Evolutionary conservation across 2,888 invertebrate species (phyloP).

Genomic region (Thumatha senex): DNA sequence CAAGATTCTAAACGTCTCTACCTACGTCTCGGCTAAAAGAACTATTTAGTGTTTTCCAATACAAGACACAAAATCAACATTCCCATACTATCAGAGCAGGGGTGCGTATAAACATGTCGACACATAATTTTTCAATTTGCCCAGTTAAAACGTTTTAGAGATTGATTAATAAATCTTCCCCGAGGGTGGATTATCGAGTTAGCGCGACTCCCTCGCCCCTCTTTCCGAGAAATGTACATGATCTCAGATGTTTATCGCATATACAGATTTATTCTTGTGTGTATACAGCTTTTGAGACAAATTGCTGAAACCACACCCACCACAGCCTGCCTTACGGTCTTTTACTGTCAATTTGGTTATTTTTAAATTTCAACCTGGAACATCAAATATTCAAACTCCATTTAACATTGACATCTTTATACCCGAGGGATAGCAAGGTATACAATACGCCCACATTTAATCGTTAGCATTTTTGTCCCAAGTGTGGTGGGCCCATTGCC

Average conservation of each 20-base stretch:
- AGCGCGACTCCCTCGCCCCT: constrained; percentile 40
- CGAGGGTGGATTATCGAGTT: constrained; percentile 45
- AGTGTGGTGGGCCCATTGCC: too few relatives aligned
- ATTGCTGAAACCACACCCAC: constrained; percentile 14
- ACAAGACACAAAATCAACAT: constrained; percentile 32
- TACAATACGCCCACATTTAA: too few relatives aligned
- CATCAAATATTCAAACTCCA: too few relatives aligned
- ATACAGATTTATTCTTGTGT: constrained; percentile 20
- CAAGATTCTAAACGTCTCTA: too few relatives aligned
- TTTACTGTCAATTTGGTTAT: background rate
- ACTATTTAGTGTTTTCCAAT: background rate
- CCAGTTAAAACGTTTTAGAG: constrained; percentile 68
- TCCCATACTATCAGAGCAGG: constrained; percentile 31
- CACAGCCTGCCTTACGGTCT: background rate
- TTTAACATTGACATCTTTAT: too few relatives aligned
- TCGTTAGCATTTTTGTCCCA: too few relatives aligned
- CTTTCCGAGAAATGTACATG: constrained; percentile 41
- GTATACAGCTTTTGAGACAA: constrained; percentile 27
- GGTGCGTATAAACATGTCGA: constrained; percentile 53
- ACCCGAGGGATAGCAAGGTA: too few relatives aligned
- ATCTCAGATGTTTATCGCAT: constrained; percentile 41
- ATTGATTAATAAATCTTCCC: constrained; percentile 81
- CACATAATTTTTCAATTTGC: constrained; percentile 77
- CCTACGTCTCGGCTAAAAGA: too few relatives aligned
- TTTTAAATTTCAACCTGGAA: too few relatives aligned